Percentiles rank a stretch among this genome's conserved stretches.
These are phyloP conservation scores for Andricus quercusramuli DNA, from an alignment of 2,888 invertebrate species.

Conservation along the genomic window DNA sequence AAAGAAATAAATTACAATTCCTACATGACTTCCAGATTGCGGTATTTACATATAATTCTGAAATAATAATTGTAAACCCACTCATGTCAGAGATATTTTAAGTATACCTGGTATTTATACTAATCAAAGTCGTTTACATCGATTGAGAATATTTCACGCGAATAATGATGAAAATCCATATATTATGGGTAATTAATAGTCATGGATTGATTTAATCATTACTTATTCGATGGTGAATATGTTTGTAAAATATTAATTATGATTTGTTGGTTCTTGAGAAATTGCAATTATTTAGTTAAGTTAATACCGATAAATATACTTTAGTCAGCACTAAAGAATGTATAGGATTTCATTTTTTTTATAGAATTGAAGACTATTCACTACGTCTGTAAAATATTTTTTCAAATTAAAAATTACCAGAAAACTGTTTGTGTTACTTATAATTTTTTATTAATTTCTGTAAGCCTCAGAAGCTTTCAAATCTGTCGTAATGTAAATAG, in stretches of 20 bases:
- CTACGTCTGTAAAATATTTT: no score
- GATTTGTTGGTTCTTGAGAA: not conserved
- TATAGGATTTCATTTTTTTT: not conserved
- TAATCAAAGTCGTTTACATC: conserved; percentile 11
- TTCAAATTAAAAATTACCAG: no score
- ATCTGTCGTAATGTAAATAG: no score
- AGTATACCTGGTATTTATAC: not conserved
- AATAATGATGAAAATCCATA: conserved; percentile 5
- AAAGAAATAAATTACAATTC: conserved; percentile 21
- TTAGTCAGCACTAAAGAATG: not conserved
- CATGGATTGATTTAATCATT: not conserved
- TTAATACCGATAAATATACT: not conserved
- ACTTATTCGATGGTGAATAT: not conserved
- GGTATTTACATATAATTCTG: not conserved
- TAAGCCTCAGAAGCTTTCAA: no score
- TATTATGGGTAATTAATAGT: conserved; percentile 11
- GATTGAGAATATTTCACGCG: not conserved
- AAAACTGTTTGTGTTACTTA: no score
- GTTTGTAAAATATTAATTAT: not conserved
- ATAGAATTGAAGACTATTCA: not conserved
- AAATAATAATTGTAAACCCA: not conserved
- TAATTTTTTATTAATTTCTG: no score
- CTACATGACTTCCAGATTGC: not conserved
- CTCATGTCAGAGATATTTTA: not conserved
- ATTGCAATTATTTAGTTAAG: conserved; percentile 10